Evolutionary conservation across 2,888 invertebrate species (phyloP).

Genomic region (Ennomos erosarius): DNA sequence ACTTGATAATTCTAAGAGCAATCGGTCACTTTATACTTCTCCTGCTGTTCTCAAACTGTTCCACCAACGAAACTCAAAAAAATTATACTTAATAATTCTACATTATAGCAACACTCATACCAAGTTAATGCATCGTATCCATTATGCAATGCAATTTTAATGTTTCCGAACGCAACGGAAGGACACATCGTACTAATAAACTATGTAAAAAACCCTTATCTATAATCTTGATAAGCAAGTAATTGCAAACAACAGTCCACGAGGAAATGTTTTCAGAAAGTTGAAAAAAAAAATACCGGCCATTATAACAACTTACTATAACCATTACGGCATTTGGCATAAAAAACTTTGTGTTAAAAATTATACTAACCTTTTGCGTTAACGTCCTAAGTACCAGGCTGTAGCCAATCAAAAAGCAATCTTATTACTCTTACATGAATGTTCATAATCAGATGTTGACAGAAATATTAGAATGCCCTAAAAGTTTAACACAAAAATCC

Average conservation of each 20-base stretch:
- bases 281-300: constrained; percentile 66
- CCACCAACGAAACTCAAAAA: constrained; percentile 2
- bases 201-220: constrained; percentile 69
- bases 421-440: constrained; percentile 5
- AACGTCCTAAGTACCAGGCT: constrained; percentile 43
- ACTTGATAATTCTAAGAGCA: too few species aligned
- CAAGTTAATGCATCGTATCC: constrained; percentile 21
- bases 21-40: too few species aligned
- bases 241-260: constrained; percentile 74
- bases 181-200: constrained; percentile 66
- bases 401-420: constrained; percentile 31
- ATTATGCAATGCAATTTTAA: constrained; percentile 50
- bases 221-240: constrained; percentile 76
- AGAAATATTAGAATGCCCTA: constrained; percentile 59
- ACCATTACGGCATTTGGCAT: constrained; percentile 74
- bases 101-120: constrained; percentile 5
- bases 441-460: constrained; percentile 36
- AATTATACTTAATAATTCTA: too few species aligned
- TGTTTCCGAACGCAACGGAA: constrained; percentile 56
- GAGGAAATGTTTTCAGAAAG: constrained; percentile 69
- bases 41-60: too few species aligned
- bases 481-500: constrained; percentile 61
- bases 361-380: constrained; percentile 50
- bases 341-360: constrained; percentile 74
- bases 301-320: constrained; percentile 67